phyloP scores from a whole-genome alignment of 2,888 invertebrate genomes.

The Ormia ochracea region DNA sequence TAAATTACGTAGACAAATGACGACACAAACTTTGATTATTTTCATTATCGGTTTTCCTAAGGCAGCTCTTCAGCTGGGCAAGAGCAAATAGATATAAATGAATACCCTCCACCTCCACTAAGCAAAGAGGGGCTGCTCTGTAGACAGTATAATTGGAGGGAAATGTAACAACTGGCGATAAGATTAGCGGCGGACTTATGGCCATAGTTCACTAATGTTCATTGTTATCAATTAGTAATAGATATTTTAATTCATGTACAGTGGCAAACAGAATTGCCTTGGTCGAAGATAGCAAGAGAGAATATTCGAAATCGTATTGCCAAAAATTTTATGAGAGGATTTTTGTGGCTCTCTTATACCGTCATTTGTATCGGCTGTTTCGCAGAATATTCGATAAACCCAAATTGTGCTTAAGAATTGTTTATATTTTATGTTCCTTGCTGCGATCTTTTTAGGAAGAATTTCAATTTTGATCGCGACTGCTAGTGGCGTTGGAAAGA shows the following conservation, averaged over 20 bases:
- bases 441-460: too few relatives aligned
- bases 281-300: neutral
- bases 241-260: constrained; percentile 6
- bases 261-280: neutral
- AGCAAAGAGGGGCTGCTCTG: neutral
- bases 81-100: constrained; percentile 4
- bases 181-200: constrained; percentile 33
- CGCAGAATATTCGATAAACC: too few relatives aligned
- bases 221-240: constrained; percentile 37
- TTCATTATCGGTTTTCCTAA: neutral
- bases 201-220: neutral
- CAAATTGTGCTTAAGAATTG: too few relatives aligned
- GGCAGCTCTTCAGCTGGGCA: neutral
- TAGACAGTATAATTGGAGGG: neutral
- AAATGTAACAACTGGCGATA: constrained; percentile 24
- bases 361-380: too few relatives aligned
- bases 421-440: too few relatives aligned
- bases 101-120: neutral
- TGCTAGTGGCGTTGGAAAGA: too few relatives aligned
- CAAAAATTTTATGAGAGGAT: too few relatives aligned
- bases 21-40: constrained; percentile 1
- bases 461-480: too few relatives aligned
- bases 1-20: constrained; percentile 37
- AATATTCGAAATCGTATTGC: too few relatives aligned
- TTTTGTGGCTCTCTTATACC: too few relatives aligned